phyloP scores from a whole-genome alignment of 2,113 vertebrate genomes.

The Platichthys flesus region DNA sequence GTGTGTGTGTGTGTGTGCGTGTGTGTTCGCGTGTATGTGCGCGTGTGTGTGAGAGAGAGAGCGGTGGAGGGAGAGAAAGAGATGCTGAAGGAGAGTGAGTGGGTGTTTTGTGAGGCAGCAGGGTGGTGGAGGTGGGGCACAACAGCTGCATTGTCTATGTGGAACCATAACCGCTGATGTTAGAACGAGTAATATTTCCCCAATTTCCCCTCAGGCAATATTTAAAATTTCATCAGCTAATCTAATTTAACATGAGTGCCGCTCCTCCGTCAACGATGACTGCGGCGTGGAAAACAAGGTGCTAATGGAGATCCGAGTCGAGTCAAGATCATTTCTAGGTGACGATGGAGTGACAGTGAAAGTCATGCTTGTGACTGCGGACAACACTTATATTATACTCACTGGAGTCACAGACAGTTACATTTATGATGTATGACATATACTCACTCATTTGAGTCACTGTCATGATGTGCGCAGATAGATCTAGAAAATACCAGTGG shows the following conservation, averaged over 20 bases:
- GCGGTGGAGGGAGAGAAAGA: conserved; percentile 10
- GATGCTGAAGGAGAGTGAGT: conserved; percentile 40
- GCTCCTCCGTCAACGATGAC: conserved; percentile 45
- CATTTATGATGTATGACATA: conserved; percentile 32
- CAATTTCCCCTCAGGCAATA: conserved; percentile 48
- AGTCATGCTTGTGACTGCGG: conserved; percentile 13
- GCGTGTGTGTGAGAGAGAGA: conserved; percentile 14
- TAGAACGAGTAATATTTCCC: conserved; percentile 63
- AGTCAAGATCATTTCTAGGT: conserved; percentile 43
- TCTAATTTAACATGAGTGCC: conserved; percentile 63
- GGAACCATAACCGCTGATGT: conserved; percentile 63
- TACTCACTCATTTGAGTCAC: conserved; percentile 87
- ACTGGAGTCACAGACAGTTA: conserved; percentile 2
- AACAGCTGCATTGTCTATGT: conserved; percentile 55
- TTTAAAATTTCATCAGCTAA: conserved; percentile 71
- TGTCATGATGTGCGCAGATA: conserved; percentile 84
- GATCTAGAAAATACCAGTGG: conserved; percentile 82
- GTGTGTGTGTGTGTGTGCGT: conserved; percentile 22
- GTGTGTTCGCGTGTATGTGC: conserved; percentile 27
- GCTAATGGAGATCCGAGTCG: conserved; percentile 36
- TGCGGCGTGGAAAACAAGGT: conserved; percentile 51
- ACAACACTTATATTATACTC: not conserved
- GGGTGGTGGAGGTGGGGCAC: conserved; percentile 54
- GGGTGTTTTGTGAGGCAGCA: conserved; percentile 65
- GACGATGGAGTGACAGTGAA: conserved; percentile 29